These are phyloP conservation scores for Ahaetulla prasina DNA, from an alignment of 2,113 vertebrate genomes.

Conservation along the genomic window DNA sequence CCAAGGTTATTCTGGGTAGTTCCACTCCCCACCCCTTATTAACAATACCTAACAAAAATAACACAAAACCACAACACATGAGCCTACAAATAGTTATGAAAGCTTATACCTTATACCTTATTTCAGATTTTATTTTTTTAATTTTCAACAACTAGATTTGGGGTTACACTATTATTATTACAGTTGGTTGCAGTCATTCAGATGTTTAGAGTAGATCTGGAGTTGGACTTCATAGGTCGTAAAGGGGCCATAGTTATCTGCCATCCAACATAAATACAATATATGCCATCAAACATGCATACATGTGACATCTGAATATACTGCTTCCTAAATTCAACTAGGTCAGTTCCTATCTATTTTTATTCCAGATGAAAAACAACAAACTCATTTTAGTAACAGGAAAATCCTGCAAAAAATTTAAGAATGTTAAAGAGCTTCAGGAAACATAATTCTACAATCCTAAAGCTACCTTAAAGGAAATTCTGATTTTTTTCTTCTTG, in stretches of 20 bases:
- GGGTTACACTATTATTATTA: neutral
- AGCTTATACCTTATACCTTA: neutral
- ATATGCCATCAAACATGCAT: neutral
- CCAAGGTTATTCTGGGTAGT: neutral
- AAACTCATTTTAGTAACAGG: neutral
- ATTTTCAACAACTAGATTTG: neutral
- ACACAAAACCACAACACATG: neutral
- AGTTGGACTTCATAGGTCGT: neutral
- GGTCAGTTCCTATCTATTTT: neutral
- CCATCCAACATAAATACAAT: neutral
- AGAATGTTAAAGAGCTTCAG: neutral
- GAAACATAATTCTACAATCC: neutral
- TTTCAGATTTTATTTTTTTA: neutral
- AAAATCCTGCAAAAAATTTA: neutral
- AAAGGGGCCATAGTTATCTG: neutral
- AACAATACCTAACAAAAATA: neutral
- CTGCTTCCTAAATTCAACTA: neutral
- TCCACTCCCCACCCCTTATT: neutral
- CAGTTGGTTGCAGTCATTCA: neutral
- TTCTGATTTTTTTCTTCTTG: neutral
- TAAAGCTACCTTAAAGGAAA: no score
- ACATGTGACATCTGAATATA: neutral
- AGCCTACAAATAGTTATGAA: neutral
- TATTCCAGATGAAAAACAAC: neutral
- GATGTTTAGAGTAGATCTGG: neutral